Evolutionary conservation across 2,113 vertebrate species (phyloP).

Genomic region (Nothoprocta pentlandii): DNA sequence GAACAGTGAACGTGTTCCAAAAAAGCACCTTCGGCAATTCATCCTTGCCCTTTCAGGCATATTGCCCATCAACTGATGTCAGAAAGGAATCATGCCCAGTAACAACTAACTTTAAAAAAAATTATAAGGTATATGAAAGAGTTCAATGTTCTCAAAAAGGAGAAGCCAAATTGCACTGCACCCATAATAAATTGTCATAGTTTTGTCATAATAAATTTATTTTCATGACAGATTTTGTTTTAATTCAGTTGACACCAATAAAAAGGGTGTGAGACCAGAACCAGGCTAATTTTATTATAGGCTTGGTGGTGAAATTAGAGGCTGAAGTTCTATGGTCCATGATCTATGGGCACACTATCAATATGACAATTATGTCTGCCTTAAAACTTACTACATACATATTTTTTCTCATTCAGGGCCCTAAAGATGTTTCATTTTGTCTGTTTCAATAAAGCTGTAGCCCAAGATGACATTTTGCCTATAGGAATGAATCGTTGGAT

Average conservation of each 20-base stretch:
- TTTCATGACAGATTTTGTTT: constrained; percentile 22
- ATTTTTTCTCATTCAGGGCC: not conserved
- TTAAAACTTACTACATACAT: not conserved
- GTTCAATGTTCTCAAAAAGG: not conserved
- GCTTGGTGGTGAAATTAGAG: constrained; percentile 33
- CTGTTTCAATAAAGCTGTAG: not conserved
- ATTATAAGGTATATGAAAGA: not conserved
- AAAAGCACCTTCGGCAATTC: not conserved
- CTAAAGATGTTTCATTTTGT: not conserved
- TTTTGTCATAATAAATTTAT: constrained; percentile 23
- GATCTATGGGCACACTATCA: not conserved
- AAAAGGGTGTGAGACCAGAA: constrained; percentile 14
- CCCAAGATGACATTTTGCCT: not conserved
- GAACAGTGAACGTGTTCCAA: constrained; percentile 23
- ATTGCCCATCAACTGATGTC: not conserved
- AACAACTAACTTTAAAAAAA: not conserved
- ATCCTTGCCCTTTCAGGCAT: not conserved
- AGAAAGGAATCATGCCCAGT: not conserved
- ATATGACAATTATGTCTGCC: not conserved
- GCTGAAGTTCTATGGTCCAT: not conserved
- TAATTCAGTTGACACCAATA: constrained; percentile 40
- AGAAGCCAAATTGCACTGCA: constrained; percentile 9
- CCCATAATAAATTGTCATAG: not conserved
- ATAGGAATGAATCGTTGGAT: not conserved
- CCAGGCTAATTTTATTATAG: constrained; percentile 20